Conservation (phyloP, 1,140 invertebrate species). For the Triops longicaudatus region DNA sequence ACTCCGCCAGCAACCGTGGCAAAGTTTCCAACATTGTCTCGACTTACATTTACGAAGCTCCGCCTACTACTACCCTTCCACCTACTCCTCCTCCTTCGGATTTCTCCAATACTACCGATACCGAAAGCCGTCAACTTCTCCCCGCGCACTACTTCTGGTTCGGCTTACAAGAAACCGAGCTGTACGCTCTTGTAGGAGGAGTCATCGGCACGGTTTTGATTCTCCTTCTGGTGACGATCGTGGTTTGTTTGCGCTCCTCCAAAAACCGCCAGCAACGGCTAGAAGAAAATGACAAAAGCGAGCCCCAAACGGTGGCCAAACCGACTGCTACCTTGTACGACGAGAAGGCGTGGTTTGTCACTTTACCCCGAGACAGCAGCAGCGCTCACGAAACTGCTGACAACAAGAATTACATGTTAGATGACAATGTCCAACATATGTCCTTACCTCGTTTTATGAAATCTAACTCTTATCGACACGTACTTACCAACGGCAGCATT, state of each 20-base stretch:
- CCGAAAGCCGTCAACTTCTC: not conserved
- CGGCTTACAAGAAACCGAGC: constrained; percentile 31
- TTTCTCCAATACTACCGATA: constrained; percentile 24
- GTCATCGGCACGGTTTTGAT: constrained; percentile 33
- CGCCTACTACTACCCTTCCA: constrained; percentile 32
- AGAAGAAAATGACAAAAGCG: constrained; percentile 12
- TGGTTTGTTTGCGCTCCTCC: constrained; percentile 8
- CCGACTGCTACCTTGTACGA: not conserved
- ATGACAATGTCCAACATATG: not conserved
- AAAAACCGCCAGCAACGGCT: constrained; percentile 8
- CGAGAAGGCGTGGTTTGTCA: constrained; percentile 19
- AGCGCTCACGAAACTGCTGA: not conserved
- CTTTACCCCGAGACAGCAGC: constrained; percentile 22
- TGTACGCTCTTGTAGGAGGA: constrained; percentile 35
- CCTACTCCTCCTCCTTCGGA: constrained; percentile 31
- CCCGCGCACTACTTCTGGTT: constrained; percentile 12
- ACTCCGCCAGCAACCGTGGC: constrained; percentile 34
- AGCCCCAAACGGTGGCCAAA: not conserved
- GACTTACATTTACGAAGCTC: constrained; percentile 35
- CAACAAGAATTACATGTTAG: not conserved
- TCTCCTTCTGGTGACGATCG: constrained; percentile 31
- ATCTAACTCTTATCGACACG: constrained; percentile 21
- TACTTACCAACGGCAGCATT: constrained; percentile 29
- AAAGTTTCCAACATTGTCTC: constrained; percentile 37
- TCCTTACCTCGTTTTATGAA: constrained; percentile 27